A percentile compares a stretch with the other conserved stretches of the same genome.
These are phyloP conservation scores for Scotopteryx bipunctaria DNA, from an alignment of 2,888 invertebrate genomes.

Conservation along the genomic window DNA sequence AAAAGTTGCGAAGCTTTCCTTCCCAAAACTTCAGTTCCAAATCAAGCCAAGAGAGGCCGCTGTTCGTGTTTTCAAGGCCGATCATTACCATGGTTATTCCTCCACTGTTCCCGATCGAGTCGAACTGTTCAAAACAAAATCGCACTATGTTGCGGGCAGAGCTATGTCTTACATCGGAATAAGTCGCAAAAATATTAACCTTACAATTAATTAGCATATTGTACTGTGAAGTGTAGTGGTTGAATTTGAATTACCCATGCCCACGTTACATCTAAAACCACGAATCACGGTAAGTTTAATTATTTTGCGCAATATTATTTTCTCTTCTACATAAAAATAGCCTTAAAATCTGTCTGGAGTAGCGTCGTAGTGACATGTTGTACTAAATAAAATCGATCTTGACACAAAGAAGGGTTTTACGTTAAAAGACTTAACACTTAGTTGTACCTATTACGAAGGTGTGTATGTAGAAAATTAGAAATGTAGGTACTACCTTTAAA, in stretches of 20 bases:
- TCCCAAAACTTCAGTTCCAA: slow-evolving; percentile 27
- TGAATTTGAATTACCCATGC: slow-evolving; percentile 62
- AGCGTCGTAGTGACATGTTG: slow-evolving; percentile 11
- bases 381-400: slow-evolving; percentile 26
- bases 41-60: slow-evolving; percentile 48
- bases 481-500: too few relatives aligned
- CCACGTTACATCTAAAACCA: slow-evolving; percentile 77
- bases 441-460: too few relatives aligned
- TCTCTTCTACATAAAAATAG: slow-evolving; percentile 17
- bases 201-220: neutral
- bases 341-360: slow-evolving; percentile 3
- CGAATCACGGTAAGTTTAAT: slow-evolving; percentile 72
- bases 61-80: slow-evolving; percentile 41
- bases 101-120: slow-evolving; percentile 24
- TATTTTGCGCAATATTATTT: slow-evolving; percentile 32
- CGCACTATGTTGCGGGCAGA: slow-evolving; percentile 64
- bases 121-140: slow-evolving; percentile 69
- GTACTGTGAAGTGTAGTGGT: slow-evolving; percentile 65
- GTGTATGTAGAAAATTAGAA: too few relatives aligned
- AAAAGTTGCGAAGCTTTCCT: neutral
- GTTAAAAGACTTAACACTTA: too few relatives aligned
- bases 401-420: neutral
- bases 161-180: slow-evolving; percentile 68
- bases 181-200: slow-evolving; percentile 45
- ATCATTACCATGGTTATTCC: slow-evolving; percentile 58